These are phyloP conservation scores for Pitta sordida DNA, from an alignment of 2,113 vertebrate genomes.

Conservation along the genomic window DNA sequence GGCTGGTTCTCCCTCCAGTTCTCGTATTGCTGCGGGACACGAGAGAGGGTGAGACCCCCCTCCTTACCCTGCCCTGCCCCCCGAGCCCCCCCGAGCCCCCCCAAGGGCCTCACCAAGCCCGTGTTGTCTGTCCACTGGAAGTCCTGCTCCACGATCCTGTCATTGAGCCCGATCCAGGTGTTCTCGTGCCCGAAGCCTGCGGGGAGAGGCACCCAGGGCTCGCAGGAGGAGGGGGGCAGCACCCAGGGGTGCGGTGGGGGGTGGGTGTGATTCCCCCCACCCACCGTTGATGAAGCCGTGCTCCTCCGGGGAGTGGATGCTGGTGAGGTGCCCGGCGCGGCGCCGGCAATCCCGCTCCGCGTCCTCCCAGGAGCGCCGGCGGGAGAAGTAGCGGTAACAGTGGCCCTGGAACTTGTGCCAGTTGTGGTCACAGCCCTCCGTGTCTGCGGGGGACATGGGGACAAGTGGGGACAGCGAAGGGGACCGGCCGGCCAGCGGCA, in stretches of 20 bases:
- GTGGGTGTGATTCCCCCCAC: accelerated
- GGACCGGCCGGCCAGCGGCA: accelerated
- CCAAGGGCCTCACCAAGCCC: slow-evolving; percentile 77
- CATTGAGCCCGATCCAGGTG: slow-evolving; percentile 94
- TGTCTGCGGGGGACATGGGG: slow-evolving; percentile 73
- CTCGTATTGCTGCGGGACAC: slow-evolving; percentile 86
- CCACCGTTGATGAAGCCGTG: slow-evolving; percentile 88
- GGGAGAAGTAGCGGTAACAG: slow-evolving; percentile 89
- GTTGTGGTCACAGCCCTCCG: slow-evolving; percentile 87
- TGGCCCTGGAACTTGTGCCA: slow-evolving; percentile 96
- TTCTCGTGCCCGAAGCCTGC: slow-evolving; percentile 92
- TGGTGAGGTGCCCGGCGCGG: slow-evolving; percentile 86
- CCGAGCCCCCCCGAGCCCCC: accelerated
- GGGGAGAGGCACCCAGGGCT: background rate
- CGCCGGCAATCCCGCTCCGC: slow-evolving; percentile 90
- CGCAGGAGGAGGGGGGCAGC: accelerated
- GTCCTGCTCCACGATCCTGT: slow-evolving; percentile 94
- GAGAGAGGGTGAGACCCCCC: background rate
- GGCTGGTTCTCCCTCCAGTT: slow-evolving; percentile 97
- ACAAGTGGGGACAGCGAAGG: background rate
- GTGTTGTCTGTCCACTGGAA: slow-evolving; percentile 98
- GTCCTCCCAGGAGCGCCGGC: slow-evolving; percentile 92
- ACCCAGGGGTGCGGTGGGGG: background rate
- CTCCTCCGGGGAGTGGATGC: slow-evolving; percentile 85
- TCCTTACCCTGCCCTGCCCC: accelerated